A percentile compares a stretch with the other conserved stretches of the same genome.
Evolutionary conservation across 2,113 vertebrate species (phyloP).

Genomic region (Pardalotus punctatus): DNA sequence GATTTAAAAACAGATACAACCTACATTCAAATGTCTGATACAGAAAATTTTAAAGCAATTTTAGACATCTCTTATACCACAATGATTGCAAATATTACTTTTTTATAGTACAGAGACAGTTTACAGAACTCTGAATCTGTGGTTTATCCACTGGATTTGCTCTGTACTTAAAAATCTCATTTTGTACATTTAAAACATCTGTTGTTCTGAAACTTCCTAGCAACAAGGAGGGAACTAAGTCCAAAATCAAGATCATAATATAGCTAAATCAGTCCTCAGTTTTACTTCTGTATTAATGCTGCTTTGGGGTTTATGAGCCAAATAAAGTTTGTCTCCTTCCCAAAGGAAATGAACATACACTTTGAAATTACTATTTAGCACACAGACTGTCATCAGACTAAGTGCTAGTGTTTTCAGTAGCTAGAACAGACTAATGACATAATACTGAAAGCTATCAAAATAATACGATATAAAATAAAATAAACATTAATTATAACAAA

Average conservation of each 20-base stretch:
- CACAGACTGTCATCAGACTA: constrained; percentile 26
- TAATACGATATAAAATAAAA: background rate
- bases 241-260: background rate
- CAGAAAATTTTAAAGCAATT: background rate
- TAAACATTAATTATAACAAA: background rate
- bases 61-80: background rate
- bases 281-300: constrained; percentile 48
- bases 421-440: background rate
- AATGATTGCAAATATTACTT: background rate
- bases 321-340: constrained; percentile 66
- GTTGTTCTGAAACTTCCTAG: background rate
- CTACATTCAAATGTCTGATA: background rate
- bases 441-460: background rate
- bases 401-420: constrained; percentile 7
- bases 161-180: background rate
- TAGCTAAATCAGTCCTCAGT: constrained; percentile 3
- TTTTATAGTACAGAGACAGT: background rate
- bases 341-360: constrained; percentile 52
- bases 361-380: constrained; percentile 30
- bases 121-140: background rate
- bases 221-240: background rate
- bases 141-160: background rate
- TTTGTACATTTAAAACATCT: constrained; percentile 32
- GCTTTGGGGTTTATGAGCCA: constrained; percentile 60
- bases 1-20: background rate